Percentiles rank a stretch among this genome's conserved stretches.
Conservation (phyloP, 2,113 vertebrate genomes). For the Leiothrix lutea region DNA sequence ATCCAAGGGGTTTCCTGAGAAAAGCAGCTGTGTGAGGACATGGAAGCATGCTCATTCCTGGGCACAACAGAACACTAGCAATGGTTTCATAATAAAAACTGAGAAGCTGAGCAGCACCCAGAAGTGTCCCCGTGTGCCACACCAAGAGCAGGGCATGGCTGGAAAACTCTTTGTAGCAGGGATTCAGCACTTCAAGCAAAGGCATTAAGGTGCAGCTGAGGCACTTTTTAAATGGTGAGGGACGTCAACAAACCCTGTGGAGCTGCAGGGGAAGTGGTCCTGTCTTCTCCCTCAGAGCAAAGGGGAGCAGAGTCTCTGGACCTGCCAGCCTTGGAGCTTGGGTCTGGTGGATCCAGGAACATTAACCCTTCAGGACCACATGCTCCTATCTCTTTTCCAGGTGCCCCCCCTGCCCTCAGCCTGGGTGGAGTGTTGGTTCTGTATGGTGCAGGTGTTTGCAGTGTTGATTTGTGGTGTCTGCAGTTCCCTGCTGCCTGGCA, state of each 20-base stretch:
- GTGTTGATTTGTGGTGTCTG: neutral
- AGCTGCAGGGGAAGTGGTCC: neutral
- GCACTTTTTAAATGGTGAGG: neutral
- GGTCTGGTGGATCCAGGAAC: neutral
- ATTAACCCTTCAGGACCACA: neutral
- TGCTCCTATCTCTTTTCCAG: neutral
- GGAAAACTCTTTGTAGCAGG: neutral
- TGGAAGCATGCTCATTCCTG: neutral
- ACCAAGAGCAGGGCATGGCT: neutral
- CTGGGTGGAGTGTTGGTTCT: neutral
- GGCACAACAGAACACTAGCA: rapidly evolving
- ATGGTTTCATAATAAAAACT: neutral
- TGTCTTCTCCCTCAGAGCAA: neutral
- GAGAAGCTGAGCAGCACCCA: neutral
- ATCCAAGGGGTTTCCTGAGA: neutral
- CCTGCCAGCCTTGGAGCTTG: neutral
- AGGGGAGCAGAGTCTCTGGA: neutral
- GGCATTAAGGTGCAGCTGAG: neutral
- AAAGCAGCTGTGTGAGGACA: neutral
- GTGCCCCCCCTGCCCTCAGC: neutral
- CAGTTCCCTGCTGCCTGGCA: neutral
- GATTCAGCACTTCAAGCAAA: neutral
- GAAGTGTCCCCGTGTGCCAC: neutral
- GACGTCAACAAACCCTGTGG: neutral
- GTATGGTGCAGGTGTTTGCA: neutral